A percentile compares a stretch with the other conserved stretches of the same genome.
These are phyloP conservation scores for Drosophila teissieri DNA, from an alignment of 1,140 invertebrate genomes.

Conservation along the genomic window DNA sequence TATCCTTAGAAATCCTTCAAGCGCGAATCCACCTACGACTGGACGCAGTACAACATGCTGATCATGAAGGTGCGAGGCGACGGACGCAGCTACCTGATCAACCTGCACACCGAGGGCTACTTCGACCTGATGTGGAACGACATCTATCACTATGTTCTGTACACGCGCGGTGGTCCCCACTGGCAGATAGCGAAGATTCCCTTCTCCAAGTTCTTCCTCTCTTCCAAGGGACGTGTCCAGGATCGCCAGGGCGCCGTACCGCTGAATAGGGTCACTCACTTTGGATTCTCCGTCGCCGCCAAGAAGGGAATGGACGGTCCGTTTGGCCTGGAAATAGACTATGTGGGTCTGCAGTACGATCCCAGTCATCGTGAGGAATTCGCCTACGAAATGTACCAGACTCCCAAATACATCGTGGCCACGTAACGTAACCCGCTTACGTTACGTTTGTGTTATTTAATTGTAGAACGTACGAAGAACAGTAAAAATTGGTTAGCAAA, in stretches of 20 bases:
- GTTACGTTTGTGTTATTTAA: slow-evolving; percentile 51
- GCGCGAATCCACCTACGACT: slow-evolving; percentile 89
- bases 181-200: slow-evolving; percentile 97
- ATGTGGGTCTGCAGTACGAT: slow-evolving; percentile 93
- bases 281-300: slow-evolving; percentile 93
- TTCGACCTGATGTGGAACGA: slow-evolving; percentile 94
- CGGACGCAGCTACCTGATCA: slow-evolving; percentile 93
- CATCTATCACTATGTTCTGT: slow-evolving; percentile 92
- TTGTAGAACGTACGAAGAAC: slow-evolving; percentile 37
- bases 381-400: slow-evolving; percentile 96
- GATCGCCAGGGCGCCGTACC: slow-evolving; percentile 90
- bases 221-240: slow-evolving; percentile 93
- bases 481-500: slow-evolving; percentile 21
- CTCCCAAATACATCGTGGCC: slow-evolving; percentile 88
- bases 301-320: slow-evolving; percentile 89
- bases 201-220: slow-evolving; percentile 96
- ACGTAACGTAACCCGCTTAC: slow-evolving; percentile 68
- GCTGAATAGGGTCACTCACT: slow-evolving; percentile 87
- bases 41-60: slow-evolving; percentile 92
- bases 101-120: slow-evolving; percentile 89
- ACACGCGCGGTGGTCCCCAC: slow-evolving; percentile 97
- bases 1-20: slow-evolving; percentile 92
- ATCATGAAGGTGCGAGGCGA: slow-evolving; percentile 95
- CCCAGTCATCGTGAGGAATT: slow-evolving; percentile 90
- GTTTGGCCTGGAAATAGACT: slow-evolving; percentile 97